Evolutionary conservation across 2,888 invertebrate species (phyloP).

Genomic region (Pandemis corylana): DNA sequence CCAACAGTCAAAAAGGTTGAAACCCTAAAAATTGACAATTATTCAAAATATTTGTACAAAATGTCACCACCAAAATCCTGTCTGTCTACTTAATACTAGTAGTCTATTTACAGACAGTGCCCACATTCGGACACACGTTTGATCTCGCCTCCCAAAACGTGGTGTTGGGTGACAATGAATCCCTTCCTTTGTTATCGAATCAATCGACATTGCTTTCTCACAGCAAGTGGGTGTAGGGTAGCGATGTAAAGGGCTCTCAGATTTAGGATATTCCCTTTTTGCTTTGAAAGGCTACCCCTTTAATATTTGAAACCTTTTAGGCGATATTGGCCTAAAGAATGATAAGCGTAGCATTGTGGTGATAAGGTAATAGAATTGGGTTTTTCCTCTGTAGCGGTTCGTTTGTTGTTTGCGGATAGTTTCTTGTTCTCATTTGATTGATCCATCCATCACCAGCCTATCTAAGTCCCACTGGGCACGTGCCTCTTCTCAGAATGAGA

Average conservation of each 20-base stretch:
- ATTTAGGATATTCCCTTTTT: slow-evolving; percentile 17
- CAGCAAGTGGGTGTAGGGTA: slow-evolving; percentile 33
- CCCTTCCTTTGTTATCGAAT: slow-evolving; percentile 17
- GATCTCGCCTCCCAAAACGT: not conserved
- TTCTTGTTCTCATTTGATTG: too few species aligned
- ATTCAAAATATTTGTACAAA: too few species aligned
- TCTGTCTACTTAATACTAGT: not conserved
- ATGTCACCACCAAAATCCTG: too few species aligned
- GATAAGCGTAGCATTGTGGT: not conserved
- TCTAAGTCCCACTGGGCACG: too few species aligned
- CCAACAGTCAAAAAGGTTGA: too few species aligned
- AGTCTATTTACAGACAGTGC: not conserved
- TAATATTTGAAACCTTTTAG: slow-evolving; percentile 20
- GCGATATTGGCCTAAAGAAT: not conserved
- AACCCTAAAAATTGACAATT: too few species aligned
- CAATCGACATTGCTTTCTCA: slow-evolving; percentile 2
- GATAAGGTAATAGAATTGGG: not conserved
- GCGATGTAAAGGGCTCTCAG: slow-evolving; percentile 13
- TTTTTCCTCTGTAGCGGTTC: too few species aligned
- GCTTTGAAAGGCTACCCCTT: slow-evolving; percentile 18
- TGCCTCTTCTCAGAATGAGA: too few species aligned
- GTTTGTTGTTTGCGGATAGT: too few species aligned
- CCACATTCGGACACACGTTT: not conserved
- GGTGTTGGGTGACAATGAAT: not conserved
- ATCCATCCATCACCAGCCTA: too few species aligned